Evolutionary conservation across 2,797 vertebrate genomes (phyloP).

Genomic region (Myripristis murdjan): DNA sequence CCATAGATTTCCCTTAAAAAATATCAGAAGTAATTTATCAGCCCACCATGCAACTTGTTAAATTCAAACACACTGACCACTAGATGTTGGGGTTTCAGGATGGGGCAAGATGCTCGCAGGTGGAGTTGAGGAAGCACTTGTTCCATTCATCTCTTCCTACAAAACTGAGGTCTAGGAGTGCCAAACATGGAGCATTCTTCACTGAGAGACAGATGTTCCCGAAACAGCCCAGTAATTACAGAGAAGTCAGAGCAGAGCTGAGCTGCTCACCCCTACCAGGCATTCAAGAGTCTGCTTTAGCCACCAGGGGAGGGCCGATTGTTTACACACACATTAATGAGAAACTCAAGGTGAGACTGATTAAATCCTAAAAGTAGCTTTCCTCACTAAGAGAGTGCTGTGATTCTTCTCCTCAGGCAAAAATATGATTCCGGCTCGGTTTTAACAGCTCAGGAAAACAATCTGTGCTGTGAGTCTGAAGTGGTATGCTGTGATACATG

Average conservation of each 20-base stretch:
- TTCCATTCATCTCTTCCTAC: constrained; percentile 6
- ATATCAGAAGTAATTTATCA: background rate
- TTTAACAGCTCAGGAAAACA: constrained; percentile 56
- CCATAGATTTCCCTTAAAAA: too few relatives aligned
- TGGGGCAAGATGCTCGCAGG: background rate
- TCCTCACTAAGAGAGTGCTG: constrained; percentile 54
- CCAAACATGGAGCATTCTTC: constrained; percentile 31
- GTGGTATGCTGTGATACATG: constrained; percentile 25
- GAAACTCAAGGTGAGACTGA: constrained; percentile 78
- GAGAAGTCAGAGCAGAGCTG: constrained; percentile 66
- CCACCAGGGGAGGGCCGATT: constrained; percentile 76
- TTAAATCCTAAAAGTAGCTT: constrained; percentile 78
- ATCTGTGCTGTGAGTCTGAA: constrained; percentile 53
- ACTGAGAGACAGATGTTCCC: constrained; percentile 79
- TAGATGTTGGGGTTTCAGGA: background rate
- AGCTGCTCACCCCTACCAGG: constrained; percentile 75
- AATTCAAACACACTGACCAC: constrained; percentile 17
- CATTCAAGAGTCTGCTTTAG: constrained; percentile 78
- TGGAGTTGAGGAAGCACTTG: constrained; percentile 16
- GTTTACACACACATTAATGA: constrained; percentile 83
- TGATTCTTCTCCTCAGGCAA: constrained; percentile 62
- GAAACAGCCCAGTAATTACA: constrained; percentile 84
- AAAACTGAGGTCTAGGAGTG: constrained; percentile 23
- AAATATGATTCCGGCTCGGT: constrained; percentile 60
- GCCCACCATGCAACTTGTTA: background rate